Percentiles rank a stretch among this genome's conserved stretches.
phyloP scores from a whole-genome alignment of 2,113 vertebrate genomes.

The Prunella himalayana region DNA sequence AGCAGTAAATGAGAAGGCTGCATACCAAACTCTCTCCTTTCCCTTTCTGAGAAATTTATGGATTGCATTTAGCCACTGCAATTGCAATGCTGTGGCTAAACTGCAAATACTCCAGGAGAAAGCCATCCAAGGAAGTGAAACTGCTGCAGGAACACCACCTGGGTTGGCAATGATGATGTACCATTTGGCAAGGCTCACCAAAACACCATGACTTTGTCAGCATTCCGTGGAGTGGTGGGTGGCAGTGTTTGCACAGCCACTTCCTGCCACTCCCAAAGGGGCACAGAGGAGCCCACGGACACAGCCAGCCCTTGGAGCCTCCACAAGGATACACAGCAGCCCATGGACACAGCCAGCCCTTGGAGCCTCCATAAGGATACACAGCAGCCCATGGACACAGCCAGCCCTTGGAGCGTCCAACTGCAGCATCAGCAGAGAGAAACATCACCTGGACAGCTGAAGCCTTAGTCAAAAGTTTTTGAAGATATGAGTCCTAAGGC shows the following conservation, averaged over 20 bases:
- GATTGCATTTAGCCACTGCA: not conserved
- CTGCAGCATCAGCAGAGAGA: not conserved
- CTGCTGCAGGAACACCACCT: not conserved
- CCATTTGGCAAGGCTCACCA: not conserved
- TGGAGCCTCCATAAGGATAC: not conserved
- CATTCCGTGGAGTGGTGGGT: rapidly evolving
- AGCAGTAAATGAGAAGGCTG: not conserved
- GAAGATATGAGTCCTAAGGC: rapidly evolving
- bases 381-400: not conserved
- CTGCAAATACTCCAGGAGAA: not conserved
- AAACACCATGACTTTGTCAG: not conserved
- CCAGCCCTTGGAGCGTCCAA: not conserved
- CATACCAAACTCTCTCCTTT: not conserved
- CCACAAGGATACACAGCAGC: not conserved
- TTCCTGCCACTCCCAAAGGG: not conserved
- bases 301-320: not conserved
- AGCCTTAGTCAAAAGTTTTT: not conserved
- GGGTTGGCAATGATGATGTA: not conserved
- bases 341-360: not conserved
- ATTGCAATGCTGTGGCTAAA: not conserved
- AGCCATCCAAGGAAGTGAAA: not conserved
- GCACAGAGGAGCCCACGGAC: not conserved
- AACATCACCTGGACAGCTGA: not conserved
- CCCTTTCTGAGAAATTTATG: not conserved
- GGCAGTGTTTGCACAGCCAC: not conserved